Conservation (phyloP, 2,797 vertebrate genomes). For the Falco novaeseelandiae region DNA sequence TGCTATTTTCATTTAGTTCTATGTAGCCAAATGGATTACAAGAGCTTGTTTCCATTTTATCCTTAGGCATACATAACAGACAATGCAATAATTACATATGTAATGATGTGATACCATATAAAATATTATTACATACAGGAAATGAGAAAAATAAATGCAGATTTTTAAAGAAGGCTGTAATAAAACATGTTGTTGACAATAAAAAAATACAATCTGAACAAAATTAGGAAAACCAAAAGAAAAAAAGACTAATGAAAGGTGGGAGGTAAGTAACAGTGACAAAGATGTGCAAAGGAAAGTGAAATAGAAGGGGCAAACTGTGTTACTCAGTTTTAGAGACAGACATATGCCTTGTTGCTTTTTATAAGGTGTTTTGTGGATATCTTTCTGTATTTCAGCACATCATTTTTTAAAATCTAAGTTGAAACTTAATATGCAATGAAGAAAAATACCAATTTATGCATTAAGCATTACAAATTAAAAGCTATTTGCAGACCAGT, state of each 20-base stretch:
- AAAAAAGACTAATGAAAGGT: not conserved
- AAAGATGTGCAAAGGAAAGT: not conserved
- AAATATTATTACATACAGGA: not conserved
- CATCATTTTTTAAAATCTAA: not conserved
- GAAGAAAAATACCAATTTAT: not conserved
- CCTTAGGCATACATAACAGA: not conserved
- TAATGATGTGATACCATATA: not conserved
- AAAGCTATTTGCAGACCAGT: not conserved
- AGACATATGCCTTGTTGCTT: not conserved
- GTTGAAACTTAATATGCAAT: not conserved
- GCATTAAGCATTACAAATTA: not conserved
- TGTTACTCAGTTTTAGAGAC: not conserved
- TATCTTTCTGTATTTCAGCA: not conserved
- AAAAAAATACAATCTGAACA: not conserved
- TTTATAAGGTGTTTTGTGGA: not conserved
- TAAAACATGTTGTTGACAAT: accelerated
- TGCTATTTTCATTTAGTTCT: not conserved
- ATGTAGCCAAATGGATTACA: not conserved
- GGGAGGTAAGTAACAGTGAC: not conserved
- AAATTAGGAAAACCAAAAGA: not conserved
- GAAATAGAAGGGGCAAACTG: not conserved
- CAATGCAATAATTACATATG: not conserved
- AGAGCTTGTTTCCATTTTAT: not conserved
- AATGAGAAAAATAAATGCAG: not conserved
- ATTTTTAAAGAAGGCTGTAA: not conserved